Conservation (phyloP, 2,888 invertebrate genomes). For the Mactromeris polynyma region DNA sequence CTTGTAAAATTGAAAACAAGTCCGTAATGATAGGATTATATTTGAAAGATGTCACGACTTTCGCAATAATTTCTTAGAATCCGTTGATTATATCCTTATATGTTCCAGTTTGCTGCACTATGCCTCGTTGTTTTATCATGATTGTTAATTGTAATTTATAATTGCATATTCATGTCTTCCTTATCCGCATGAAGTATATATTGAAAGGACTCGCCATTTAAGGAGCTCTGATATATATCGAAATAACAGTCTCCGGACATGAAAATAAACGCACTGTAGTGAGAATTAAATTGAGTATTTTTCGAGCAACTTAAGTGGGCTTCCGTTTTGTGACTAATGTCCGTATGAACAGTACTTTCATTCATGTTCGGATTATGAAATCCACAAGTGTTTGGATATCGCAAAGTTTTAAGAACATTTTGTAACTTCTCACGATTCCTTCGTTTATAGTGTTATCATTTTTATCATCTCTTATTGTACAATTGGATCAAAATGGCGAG, state of each 20-base stretch:
- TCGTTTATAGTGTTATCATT: background rate
- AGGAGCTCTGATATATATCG: background rate
- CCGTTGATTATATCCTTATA: too few relatives aligned
- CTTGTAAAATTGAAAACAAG: too few relatives aligned
- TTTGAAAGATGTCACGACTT: too few relatives aligned
- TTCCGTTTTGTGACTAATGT: background rate
- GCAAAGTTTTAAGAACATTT: background rate
- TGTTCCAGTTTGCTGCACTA: background rate
- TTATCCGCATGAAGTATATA: background rate
- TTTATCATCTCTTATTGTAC: background rate
- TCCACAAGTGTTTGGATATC: background rate
- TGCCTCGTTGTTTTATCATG: background rate
- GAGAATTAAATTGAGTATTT: background rate
- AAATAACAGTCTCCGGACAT: background rate
- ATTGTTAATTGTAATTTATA: background rate
- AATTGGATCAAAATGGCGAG: conserved; percentile 2
- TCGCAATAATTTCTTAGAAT: too few relatives aligned
- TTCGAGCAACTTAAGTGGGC: background rate
- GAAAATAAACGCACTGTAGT: background rate
- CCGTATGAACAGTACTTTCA: background rate
- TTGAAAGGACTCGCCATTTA: background rate
- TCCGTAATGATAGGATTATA: too few relatives aligned
- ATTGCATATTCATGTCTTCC: background rate
- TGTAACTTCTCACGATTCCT: background rate
- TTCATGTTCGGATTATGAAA: background rate